These are phyloP conservation scores for Coboldia fuscipes DNA, from an alignment of 1,140 invertebrate species.

Conservation along the genomic window DNA sequence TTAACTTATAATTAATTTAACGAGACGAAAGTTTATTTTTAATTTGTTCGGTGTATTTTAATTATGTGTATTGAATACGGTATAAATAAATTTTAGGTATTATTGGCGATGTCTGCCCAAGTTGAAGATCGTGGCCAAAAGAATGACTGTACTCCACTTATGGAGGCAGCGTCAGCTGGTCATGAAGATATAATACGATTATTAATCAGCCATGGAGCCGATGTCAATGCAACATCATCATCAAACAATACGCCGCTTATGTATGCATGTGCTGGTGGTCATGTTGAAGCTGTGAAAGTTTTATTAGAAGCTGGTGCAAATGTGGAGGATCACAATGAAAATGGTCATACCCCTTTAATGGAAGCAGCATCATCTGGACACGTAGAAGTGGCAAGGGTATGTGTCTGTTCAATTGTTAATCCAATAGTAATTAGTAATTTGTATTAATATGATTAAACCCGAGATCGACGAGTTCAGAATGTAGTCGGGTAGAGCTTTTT, in stretches of 20 bases:
- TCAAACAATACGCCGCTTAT: conserved; percentile 94
- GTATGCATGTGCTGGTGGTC: conserved; percentile 94
- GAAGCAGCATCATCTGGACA: conserved; percentile 95
- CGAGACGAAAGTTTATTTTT: too few relatives aligned
- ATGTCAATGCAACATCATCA: conserved; percentile 89
- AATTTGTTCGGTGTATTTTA: neutral
- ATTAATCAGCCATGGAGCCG: conserved; percentile 75
- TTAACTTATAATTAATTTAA: too few relatives aligned
- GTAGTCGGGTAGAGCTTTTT: neutral
- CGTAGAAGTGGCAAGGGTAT: conserved; percentile 71
- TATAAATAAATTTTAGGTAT: conserved; percentile 34
- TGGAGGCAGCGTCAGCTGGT: conserved; percentile 90
- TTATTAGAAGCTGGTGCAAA: conserved; percentile 80
- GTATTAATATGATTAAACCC: conserved; percentile 19
- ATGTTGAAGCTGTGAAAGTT: conserved; percentile 76
- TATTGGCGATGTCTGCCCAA: conserved; percentile 91
- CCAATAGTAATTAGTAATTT: neutral
- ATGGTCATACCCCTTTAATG: conserved; percentile 97
- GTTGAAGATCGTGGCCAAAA: conserved; percentile 83
- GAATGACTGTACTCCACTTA: conserved; percentile 88
- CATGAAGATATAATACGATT: conserved; percentile 87
- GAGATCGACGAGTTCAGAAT: conserved; percentile 14
- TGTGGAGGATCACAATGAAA: conserved; percentile 97
- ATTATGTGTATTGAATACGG: neutral
- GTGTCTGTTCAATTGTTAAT: neutral